Base-by-base conservation (phyloP, 2,113 vertebrate species). In the Daboia siamensis region DNA sequence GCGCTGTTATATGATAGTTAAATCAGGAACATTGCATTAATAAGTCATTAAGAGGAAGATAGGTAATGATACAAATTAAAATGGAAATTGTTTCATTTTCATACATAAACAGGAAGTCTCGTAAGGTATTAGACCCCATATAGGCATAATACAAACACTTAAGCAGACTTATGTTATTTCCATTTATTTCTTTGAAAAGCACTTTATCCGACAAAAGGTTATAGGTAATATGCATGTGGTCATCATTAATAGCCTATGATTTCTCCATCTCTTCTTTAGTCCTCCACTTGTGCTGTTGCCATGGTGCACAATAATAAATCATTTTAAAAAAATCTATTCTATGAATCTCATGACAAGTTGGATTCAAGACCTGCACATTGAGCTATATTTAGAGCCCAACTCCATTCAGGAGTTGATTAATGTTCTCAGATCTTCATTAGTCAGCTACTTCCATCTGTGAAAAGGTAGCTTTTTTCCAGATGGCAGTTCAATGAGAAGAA, bases 331-430 rank as follows among this genome's bases (percentile, higher is more conserved):
- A 74, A 80, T 93, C 80, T 93, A 21, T 48, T 69, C 51, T 94
- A 93, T n/a, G 91, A 92, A 95, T 88, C 86, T 88, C 90, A 87
- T 94, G 59, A 92, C 69, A 55, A 94, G 91, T 0, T 1, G 88
- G 90, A 61, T 94, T 93, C 59, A 51, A 29, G 95, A 93, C 94
- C 92, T 91, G 88, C 56, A 95, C 52, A 91, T 86, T 93, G 91
- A 88, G 55, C 93, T 97, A 93, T 96, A 96, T 96, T 96, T 96
- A 97, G 90, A 93, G 86, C 61, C 0, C 0, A 74, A 85, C 93
- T 97, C 94, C 95, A 93, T 93, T 93, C 93, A 97, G 87, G 89
- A 95, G 88, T 33, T 93, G 95, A 94, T 93, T 91, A 95, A 93
- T 94, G 94, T 94, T 94, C 93, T 93, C 95, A 94, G 52, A 80